A percentile compares a stretch with the other conserved stretches of the same genome.
Evolutionary conservation across 2,888 invertebrate genomes (phyloP).

Genomic region (Hydriomena furcata): DNA sequence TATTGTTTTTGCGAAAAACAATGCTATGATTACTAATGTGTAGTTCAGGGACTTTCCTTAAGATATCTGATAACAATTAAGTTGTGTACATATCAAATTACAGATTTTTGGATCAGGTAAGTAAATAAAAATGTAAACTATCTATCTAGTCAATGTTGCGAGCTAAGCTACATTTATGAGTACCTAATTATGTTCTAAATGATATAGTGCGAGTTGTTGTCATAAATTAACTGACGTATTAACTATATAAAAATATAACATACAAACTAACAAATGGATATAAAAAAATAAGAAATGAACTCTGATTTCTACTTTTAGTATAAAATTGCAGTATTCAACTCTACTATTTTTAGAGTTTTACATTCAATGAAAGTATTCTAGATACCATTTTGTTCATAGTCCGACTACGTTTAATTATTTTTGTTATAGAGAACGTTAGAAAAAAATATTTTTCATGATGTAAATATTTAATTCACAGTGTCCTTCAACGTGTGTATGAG

Average conservation of each 20-base stretch:
- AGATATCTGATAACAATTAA: constrained; percentile 30
- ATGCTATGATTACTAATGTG: neutral
- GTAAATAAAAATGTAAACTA: constrained; percentile 23
- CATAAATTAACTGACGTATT: no score
- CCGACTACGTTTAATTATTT: no score
- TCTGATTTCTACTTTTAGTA: no score
- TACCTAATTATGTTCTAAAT: no score
- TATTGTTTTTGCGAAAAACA: constrained; percentile 5
- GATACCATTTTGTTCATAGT: neutral
- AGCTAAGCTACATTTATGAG: neutral
- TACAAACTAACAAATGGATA: no score
- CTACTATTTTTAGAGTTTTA: no score
- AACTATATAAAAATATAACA: no score
- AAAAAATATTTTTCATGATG: constrained; percentile 18
- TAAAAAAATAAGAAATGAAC: no score
- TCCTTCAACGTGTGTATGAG: no score
- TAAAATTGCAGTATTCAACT: neutral
- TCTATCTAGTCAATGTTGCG: constrained; percentile 30
- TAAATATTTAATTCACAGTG: constrained; percentile 8
- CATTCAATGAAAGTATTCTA: neutral
- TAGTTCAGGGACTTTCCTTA: neutral
- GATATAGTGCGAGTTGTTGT: no score
- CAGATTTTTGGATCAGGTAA: constrained; percentile 18
- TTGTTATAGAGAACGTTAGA: no score
- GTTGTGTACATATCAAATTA: constrained; percentile 38